Evolutionary conservation across 2,797 vertebrate genomes (phyloP).

Genomic region (Hydrophis major): DNA sequence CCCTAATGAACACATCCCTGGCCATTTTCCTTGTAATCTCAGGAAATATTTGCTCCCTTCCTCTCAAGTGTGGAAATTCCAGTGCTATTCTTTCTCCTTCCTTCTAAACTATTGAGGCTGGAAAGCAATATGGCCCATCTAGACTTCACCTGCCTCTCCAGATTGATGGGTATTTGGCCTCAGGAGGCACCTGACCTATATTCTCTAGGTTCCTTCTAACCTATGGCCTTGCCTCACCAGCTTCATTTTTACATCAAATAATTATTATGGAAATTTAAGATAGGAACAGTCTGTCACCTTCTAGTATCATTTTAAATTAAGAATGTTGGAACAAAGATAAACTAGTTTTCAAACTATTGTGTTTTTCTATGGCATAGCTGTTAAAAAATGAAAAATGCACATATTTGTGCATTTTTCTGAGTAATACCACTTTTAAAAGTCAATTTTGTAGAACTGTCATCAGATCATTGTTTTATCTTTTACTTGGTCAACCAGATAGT

Average conservation of each 20-base stretch:
- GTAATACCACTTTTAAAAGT: neutral
- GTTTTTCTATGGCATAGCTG: neutral
- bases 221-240: neutral
- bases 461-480: neutral
- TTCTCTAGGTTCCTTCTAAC: neutral
- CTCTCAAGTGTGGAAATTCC: neutral
- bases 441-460: constrained; percentile 22
- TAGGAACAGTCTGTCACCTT: constrained; percentile 4
- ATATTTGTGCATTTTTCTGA: constrained; percentile 44
- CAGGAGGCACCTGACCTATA: neutral
- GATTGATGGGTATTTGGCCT: neutral
- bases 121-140: neutral
- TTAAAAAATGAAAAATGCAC: constrained; percentile 38
- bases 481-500: constrained; percentile 3
- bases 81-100: neutral
- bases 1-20: neutral
- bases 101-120: neutral
- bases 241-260: neutral
- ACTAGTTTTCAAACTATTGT: constrained; percentile 40
- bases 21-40: neutral
- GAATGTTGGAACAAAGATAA: constrained; percentile 28
- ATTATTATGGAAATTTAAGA: rapidly evolving
- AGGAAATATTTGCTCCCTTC: neutral
- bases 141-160: neutral
- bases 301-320: constrained; percentile 28